A percentile compares a stretch with the other conserved stretches of the same genome.
Evolutionary conservation across 2,113 vertebrate species (phyloP).

Genomic region (Piprites chloris): DNA sequence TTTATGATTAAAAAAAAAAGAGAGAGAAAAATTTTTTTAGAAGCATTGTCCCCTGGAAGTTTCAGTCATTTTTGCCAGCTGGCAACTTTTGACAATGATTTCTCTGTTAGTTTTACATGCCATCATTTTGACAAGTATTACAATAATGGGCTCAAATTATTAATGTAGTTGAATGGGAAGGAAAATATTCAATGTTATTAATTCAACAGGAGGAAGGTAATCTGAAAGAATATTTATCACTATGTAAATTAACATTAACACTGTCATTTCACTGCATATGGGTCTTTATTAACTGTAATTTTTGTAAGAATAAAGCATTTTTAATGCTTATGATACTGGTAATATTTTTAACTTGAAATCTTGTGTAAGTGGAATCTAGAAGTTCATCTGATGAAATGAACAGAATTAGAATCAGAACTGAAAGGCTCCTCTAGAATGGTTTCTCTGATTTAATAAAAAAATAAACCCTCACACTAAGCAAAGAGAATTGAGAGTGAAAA

Average conservation of each 20-base stretch:
- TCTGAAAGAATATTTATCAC: background rate
- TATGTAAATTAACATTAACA: background rate
- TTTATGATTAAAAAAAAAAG: background rate
- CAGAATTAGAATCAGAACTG: background rate
- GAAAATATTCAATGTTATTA: background rate
- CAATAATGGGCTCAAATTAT: background rate
- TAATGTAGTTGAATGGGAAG: background rate
- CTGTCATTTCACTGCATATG: background rate
- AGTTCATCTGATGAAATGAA: background rate
- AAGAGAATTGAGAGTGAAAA: background rate
- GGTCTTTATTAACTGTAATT: background rate
- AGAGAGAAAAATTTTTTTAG: background rate
- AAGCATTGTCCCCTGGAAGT: background rate
- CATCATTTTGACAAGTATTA: background rate
- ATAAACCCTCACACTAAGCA: background rate
- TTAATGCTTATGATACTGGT: background rate
- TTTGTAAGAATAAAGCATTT: background rate
- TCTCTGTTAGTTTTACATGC: background rate
- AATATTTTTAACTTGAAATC: background rate
- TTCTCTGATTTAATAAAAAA: background rate
- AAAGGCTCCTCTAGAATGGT: background rate
- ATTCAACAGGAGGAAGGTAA: background rate
- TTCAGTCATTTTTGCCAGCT: background rate
- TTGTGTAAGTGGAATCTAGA: background rate
- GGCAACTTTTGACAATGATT: background rate